Base-by-base conservation (phyloP, 2,888 invertebrate genomes). In the Sycophila texana region DNA sequence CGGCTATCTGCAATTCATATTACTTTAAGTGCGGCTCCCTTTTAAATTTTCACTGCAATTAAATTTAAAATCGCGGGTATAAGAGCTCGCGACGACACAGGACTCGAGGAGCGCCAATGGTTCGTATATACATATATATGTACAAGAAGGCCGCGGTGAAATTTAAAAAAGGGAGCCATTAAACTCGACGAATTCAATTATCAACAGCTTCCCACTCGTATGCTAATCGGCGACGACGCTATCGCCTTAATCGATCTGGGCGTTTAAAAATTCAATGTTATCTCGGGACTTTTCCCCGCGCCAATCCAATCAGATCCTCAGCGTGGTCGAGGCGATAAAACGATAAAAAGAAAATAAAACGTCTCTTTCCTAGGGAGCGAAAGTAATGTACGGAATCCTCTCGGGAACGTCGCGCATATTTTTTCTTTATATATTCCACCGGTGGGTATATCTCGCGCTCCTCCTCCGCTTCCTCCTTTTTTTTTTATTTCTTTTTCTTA, bases 261-360 rank as follows among this genome's bases (percentile, higher is more conserved):
- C 70, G 77, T 80, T 26, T 74, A 77, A 77, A 77, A 66, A 80
- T 74, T 74, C 80, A 77, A 67, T 60, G 55, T 57, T 66, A 80
- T 68, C 77, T 74, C 39, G 22, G 60, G 51, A 70, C 61, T 67
- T 67, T 75, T 79, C 26, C 49, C 47, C 49, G 49, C 13, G 47
- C 26, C 68, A 71, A 71, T 79, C 79, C 65, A 78, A 74, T 78
- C 67, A 73, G 65, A 61, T 14, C n/a, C n/a, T 26, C 30, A 47
- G 65, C 73, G 74, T 74, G 65, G 20, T 55, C 53, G 58, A 57
- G 51, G 53, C 65, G 76, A 77, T 80, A 80, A 77, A 80, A 72
- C 60, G 67, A 73, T 80, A 73, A 76, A 75, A 80, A 76, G 57
- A 76, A 73, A 66, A 75, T 53, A 39, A 58, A 77, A 18, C 30